phyloP scores from a whole-genome alignment of 2,888 invertebrate genomes.

The Tolmerus cingulatus region DNA sequence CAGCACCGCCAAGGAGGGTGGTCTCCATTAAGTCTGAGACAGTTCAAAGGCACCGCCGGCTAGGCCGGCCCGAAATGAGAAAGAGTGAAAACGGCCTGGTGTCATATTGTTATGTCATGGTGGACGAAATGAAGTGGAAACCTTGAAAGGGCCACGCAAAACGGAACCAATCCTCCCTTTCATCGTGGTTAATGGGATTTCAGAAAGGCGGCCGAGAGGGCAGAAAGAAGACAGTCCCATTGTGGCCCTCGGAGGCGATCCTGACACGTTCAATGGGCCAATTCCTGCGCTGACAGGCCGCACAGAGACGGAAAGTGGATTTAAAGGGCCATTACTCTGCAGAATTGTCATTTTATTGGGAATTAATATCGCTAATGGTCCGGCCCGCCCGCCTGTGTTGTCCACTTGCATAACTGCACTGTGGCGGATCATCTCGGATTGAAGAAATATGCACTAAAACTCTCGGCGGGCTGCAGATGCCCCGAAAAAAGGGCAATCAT shows the following conservation, averaged over 20 bases:
- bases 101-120: slow-evolving; percentile 53
- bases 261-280: slow-evolving; percentile 35
- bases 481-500: background rate
- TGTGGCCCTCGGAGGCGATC: slow-evolving; percentile 22
- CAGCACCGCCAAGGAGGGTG: slow-evolving; percentile 45
- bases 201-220: background rate
- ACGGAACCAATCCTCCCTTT: slow-evolving; percentile 35
- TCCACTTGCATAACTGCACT: slow-evolving; percentile 11
- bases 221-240: background rate
- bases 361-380: slow-evolving; percentile 3
- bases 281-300: slow-evolving; percentile 1
- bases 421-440: background rate
- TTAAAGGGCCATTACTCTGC: slow-evolving; percentile 14
- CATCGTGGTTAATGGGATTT: slow-evolving; percentile 30
- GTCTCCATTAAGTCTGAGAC: slow-evolving; percentile 47
- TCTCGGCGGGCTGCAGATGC: background rate
- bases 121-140: slow-evolving; percentile 51
- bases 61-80: slow-evolving; percentile 43
- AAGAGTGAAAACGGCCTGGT: slow-evolving; percentile 46
- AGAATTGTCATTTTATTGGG: slow-evolving; percentile 27
- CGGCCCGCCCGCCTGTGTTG: background rate
- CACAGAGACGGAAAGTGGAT: slow-evolving; percentile 12
- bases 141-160: slow-evolving; percentile 21
- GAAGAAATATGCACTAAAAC: background rate
- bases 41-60: slow-evolving; percentile 44